Evolutionary conservation across 2,113 vertebrate species (phyloP).

Genomic region (Opisthocomus hoazin): DNA sequence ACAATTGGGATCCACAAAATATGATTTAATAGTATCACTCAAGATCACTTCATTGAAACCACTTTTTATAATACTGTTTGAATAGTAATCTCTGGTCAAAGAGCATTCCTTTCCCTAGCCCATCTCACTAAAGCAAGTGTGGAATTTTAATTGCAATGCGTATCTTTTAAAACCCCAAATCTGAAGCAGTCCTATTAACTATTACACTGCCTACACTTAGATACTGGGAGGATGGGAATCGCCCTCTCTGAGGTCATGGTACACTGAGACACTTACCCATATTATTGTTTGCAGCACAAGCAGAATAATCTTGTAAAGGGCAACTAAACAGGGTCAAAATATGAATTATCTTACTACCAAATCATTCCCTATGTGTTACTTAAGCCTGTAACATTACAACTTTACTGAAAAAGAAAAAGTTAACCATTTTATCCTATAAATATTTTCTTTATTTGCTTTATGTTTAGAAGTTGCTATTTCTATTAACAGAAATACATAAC

Average conservation of each 20-base stretch:
- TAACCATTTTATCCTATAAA: constrained; percentile 81
- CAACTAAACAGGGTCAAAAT: constrained; percentile 63
- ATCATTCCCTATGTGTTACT: constrained; percentile 63
- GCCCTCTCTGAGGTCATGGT: constrained; percentile 42
- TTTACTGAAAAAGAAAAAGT: constrained; percentile 76
- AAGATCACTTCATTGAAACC: constrained; percentile 62
- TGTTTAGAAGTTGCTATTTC: constrained; percentile 79
- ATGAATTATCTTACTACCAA: constrained; percentile 44
- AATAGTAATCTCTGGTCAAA: constrained; percentile 49
- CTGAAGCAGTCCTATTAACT: constrained; percentile 34
- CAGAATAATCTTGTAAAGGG: constrained; percentile 53
- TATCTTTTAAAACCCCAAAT: constrained; percentile 12
- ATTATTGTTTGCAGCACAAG: constrained; percentile 49
- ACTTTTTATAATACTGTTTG: constrained; percentile 57
- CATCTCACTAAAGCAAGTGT: constrained; percentile 24
- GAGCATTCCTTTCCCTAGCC: constrained; percentile 1
- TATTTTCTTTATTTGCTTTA: constrained; percentile 80
- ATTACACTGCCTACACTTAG: constrained; percentile 44
- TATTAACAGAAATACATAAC: constrained; percentile 86
- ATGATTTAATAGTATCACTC: constrained; percentile 65
- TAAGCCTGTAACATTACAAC: constrained; percentile 58
- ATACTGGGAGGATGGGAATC: constrained; percentile 9
- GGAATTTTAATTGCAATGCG: not conserved
- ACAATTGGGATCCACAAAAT: constrained; percentile 64
- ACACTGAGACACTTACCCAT: constrained; percentile 47